These are phyloP conservation scores for Copsychus sechellarum DNA, from an alignment of 2,113 vertebrate species.

Conservation along the genomic window DNA sequence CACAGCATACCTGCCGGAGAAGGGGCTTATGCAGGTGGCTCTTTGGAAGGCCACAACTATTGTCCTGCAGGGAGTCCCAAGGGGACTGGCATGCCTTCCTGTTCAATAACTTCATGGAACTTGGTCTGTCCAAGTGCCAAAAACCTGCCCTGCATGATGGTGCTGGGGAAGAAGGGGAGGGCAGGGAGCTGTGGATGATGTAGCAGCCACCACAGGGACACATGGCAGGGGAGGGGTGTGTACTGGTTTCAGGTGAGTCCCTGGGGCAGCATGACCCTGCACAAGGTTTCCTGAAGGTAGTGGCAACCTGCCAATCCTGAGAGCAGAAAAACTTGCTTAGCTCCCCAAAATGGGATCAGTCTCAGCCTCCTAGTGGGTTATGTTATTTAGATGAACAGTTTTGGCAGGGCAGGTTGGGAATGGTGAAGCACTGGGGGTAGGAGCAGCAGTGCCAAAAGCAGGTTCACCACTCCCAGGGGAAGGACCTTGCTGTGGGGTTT, in stretches of 20 bases:
- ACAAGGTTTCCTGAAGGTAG: not conserved
- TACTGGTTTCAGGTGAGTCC: not conserved
- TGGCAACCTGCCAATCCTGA: not conserved
- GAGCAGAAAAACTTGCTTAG: not conserved
- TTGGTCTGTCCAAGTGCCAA: not conserved
- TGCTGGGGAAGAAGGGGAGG: not conserved
- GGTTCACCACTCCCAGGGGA: not conserved
- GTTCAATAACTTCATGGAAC: not conserved
- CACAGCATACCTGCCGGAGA: not conserved
- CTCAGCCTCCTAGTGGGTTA: not conserved
- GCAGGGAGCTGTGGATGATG: not conserved
- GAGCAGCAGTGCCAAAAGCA: not conserved
- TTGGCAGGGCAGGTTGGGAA: not conserved
- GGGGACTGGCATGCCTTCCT: not conserved
- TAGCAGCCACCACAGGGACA: not conserved
- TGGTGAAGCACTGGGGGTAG: rapidly evolving
- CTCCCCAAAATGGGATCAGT: not conserved
- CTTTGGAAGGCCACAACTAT: not conserved
- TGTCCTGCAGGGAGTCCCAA: not conserved
- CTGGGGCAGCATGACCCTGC: not conserved
- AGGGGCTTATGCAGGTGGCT: not conserved
- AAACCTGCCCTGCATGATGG: rapidly evolving
- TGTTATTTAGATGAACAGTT: not conserved
- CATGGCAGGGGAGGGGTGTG: not conserved
- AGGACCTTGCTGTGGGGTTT: rapidly evolving